Base-by-base conservation (phyloP, 2,113 vertebrate species). In the Hiodon alosoides region DNA sequence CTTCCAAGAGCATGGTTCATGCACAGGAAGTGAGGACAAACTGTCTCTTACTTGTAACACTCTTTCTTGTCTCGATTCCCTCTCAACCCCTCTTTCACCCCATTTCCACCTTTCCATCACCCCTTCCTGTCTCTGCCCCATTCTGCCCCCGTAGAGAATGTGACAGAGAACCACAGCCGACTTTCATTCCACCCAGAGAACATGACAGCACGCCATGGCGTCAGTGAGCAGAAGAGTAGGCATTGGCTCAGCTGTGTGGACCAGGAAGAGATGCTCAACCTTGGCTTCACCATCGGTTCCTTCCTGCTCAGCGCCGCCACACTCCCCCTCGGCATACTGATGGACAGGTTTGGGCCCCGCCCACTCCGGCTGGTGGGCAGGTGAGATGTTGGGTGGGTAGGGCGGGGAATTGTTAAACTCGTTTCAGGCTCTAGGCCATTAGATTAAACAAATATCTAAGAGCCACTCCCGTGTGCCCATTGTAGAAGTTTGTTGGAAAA, bases 251-350 rank as follows among this genome's bases (percentile, higher is more conserved):
- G 85, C 83, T 96, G 95, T 9, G 90, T 90, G 71, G 82, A 79
- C 14, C 95, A 97, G 85, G 95, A 95, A 2, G 87, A 95, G 80
- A 96, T 94, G 94, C 87, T 97, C 48, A 96, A 94, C 66, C 78
- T 96, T 82, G 95, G 93, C 71, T 97, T 97, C 84, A 96, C 94
- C 75, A 94, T 96, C 0, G 95, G 95, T 11, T 94, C 94, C 48
- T 97, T 97, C 66, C 75, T 96, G 75, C 92, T 97, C 64, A 97
- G 95, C 0, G 95, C 95, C 10, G 89, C 94, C 78, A 96, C 95
- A 0, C 84, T 97, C 60, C 95, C 95, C 0, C 88, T 97, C 11
- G 95, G 95, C 1, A 91, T 97, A 78, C 83, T 96, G 64, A 96
- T 97, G 95, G 95, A 97, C 86, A 91, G 80, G 72, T 93, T 90